A percentile compares a stretch with the other conserved stretches of the same genome.
Evolutionary conservation across 2,113 vertebrate species (phyloP).

Genomic region (Boleophthalmus pectinirostris): DNA sequence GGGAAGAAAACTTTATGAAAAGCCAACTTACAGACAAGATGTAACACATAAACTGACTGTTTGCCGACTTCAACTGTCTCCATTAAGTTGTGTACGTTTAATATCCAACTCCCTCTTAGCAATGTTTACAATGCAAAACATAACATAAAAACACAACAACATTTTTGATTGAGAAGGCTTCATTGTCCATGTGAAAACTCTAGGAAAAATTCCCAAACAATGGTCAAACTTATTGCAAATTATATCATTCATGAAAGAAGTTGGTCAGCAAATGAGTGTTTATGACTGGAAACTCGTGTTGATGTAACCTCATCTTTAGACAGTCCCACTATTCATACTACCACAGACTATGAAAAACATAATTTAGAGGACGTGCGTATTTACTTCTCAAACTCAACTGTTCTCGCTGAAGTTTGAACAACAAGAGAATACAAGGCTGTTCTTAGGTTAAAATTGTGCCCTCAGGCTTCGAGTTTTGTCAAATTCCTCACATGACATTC

Average conservation of each 20-base stretch:
- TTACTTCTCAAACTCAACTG: not conserved
- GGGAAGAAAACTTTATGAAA: not conserved
- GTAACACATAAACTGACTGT: not conserved
- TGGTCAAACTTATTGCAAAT: not conserved
- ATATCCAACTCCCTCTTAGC: not conserved
- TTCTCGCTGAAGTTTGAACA: conserved; percentile 15
- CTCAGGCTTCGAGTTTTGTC: conserved; percentile 35
- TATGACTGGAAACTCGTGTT: not conserved
- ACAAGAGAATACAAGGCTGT: conserved; percentile 22
- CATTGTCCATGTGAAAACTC: conserved; percentile 40
- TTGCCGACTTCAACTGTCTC: not conserved
- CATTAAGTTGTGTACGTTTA: conserved; percentile 12
- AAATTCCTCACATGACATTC: conserved; percentile 41
- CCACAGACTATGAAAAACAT: conserved; percentile 12
- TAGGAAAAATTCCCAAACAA: conserved; percentile 15
- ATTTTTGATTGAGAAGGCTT: not conserved
- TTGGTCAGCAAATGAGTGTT: not conserved
- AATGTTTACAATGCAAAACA: not conserved
- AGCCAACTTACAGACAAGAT: not conserved
- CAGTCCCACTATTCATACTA: conserved; percentile 1
- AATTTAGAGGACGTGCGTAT: conserved; percentile 17
- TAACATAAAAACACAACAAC: not conserved
- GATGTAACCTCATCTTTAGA: conserved; percentile 22
- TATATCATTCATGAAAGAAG: conserved; percentile 3
- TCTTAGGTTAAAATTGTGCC: conserved; percentile 33